phyloP scores from a whole-genome alignment of 2,113 vertebrate genomes.

The Numida meleagris region DNA sequence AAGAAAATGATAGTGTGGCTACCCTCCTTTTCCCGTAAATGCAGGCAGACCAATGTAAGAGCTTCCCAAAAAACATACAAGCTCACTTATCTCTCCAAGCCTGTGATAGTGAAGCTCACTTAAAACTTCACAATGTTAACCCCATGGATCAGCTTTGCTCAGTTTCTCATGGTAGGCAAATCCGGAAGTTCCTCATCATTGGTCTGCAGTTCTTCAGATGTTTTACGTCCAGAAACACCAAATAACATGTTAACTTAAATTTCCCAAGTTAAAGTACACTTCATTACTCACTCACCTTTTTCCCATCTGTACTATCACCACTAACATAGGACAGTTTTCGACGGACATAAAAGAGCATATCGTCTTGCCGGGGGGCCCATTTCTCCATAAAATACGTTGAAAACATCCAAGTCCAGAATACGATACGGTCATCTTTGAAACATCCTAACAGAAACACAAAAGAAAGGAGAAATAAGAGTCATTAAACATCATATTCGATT shows the following conservation, averaged over 20 bases:
- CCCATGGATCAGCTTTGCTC: rapidly evolving
- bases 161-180: neutral
- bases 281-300: constrained; percentile 78
- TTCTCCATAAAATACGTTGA: constrained; percentile 99
- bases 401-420: constrained; percentile 99
- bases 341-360: constrained; percentile 98
- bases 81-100: neutral
- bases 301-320: constrained; percentile 79
- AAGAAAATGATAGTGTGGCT: neutral
- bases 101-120: rapidly evolving
- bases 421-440: constrained; percentile 97
- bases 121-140: neutral
- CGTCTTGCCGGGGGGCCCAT: constrained; percentile 90
- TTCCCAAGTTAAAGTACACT: neutral
- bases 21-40: neutral
- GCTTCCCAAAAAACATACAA: neutral
- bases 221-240: neutral
- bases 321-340: constrained; percentile 82
- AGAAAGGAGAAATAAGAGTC: neutral
- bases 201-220: neutral
- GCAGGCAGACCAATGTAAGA: neutral
- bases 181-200: neutral
- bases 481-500: neutral
- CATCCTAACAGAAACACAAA: constrained; percentile 78
- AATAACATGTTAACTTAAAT: rapidly evolving